Conservation (phyloP, 2,113 vertebrate species). For the Reinhardtius hippoglossoides region DNA sequence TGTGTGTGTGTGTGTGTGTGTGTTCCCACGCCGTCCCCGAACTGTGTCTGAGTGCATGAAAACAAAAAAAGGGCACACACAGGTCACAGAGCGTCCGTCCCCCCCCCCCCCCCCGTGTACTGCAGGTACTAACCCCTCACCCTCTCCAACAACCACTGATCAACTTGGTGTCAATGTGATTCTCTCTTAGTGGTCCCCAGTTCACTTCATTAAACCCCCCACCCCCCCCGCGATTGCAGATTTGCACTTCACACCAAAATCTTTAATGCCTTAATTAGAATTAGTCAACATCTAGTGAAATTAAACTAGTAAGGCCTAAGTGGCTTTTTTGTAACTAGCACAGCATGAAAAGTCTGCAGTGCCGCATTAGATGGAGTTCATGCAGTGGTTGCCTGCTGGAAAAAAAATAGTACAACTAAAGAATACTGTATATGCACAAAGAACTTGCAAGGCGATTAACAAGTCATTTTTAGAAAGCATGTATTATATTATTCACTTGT, state of each 20-base stretch:
- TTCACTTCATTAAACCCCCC: slow-evolving; percentile 53
- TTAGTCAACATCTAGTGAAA: slow-evolving; percentile 72
- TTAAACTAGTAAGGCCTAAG: slow-evolving; percentile 61
- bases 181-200: slow-evolving; percentile 30
- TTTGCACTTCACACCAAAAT: slow-evolving; percentile 59
- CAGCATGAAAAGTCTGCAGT: slow-evolving; percentile 48
- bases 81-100: slow-evolving; percentile 19
- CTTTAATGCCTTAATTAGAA: slow-evolving; percentile 74
- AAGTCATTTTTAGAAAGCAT: neutral
- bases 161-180: slow-evolving; percentile 27
- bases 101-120: neutral
- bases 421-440: neutral
- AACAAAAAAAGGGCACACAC: slow-evolving; percentile 32
- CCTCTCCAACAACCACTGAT: neutral
- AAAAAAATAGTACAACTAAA: neutral
- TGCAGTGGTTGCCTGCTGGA: neutral
- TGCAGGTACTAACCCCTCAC: neutral
- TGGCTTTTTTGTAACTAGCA: slow-evolving; percentile 38
- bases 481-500: neutral
- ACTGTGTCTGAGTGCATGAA: slow-evolving; percentile 35
- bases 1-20: slow-evolving; percentile 26
- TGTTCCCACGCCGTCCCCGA: slow-evolving; percentile 29
- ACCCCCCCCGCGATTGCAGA: slow-evolving; percentile 52
- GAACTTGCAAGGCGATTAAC: neutral
- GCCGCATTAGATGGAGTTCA: slow-evolving; percentile 36